phyloP scores from a whole-genome alignment of 2,113 vertebrate genomes.

The Bubo scandiacus region DNA sequence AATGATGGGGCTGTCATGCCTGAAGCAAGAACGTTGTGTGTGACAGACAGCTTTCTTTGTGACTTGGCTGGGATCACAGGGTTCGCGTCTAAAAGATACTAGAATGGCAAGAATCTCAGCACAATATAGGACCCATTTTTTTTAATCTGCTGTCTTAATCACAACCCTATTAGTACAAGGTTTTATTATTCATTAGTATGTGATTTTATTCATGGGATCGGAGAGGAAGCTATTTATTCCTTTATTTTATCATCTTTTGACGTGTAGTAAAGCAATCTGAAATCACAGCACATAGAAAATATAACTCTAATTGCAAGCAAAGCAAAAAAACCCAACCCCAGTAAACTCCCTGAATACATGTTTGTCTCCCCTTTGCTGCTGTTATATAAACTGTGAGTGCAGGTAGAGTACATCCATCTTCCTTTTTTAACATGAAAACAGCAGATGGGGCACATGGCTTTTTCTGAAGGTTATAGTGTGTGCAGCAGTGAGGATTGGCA shows the following conservation, averaged over 20 bases:
- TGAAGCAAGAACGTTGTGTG: slow-evolving; percentile 39
- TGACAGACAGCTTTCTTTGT: slow-evolving; percentile 66
- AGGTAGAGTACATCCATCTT: slow-evolving; percentile 37
- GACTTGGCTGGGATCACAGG: slow-evolving; percentile 47
- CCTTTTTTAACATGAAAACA: slow-evolving; percentile 32
- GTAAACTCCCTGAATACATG: not conserved
- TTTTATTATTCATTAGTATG: slow-evolving; percentile 60
- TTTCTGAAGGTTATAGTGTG: slow-evolving; percentile 48
- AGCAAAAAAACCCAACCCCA: not conserved
- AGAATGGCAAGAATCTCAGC: slow-evolving; percentile 51
- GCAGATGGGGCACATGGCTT: slow-evolving; percentile 56
- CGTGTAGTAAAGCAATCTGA: not conserved
- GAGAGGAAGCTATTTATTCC: slow-evolving; percentile 22
- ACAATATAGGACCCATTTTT: slow-evolving; percentile 54
- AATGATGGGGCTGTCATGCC: slow-evolving; percentile 61
- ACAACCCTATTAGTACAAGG: slow-evolving; percentile 29
- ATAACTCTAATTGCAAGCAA: not conserved
- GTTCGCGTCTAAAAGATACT: slow-evolving; percentile 27
- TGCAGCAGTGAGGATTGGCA: slow-evolving; percentile 33
- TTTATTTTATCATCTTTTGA: not conserved
- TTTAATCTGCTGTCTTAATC: slow-evolving; percentile 54
- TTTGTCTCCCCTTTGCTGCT: not conserved
- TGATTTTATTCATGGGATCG: slow-evolving; percentile 38
- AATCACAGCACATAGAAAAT: not conserved
- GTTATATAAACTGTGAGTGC: not conserved